Evolutionary conservation across 2,888 invertebrate species (phyloP), one percentile per base, ranked within the genome.

Genomic region (Mimachlamys varia): DNA sequence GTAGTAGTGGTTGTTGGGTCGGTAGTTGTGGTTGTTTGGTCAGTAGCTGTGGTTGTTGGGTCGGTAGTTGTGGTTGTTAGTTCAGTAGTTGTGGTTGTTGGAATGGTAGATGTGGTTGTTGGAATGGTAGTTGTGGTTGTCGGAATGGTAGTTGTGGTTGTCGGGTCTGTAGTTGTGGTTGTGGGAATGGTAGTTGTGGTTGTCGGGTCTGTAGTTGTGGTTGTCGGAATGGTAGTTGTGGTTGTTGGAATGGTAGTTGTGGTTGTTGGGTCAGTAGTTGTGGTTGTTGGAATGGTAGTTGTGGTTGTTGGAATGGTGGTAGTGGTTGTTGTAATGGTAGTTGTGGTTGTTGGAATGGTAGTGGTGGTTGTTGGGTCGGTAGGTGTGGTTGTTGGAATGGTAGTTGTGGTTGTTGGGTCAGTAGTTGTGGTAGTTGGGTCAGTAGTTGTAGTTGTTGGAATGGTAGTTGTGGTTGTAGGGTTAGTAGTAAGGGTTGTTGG

Each of bases 331-430:
- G 76, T 33, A 4, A 33, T 33, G 33, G 76, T 76, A 76, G 76
- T 76, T 33, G 76, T 76, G 76, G 76, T 27, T 0, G 27, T 27
- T 76, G 76, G 76, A 76, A 15, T 33, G 33, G 76, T 27, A 62
- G 62, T 62, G 2, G 62, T 62, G 7, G 62, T 62, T 62, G 62
- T 62, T 62, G 62, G n/a, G 0, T 4, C 10, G n/a, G 62, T 13
- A 62, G 62, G 13, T 62, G 62, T 62, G 62, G 62, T 62, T 62
- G 62, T 62, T 62, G 62, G 62, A 62, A n/a, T n/a, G n/a, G n/a
- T 62, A 62, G 62, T 62, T 62, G 62, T 62, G 22, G 62, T 62
- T 62, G 62, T 62, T 62, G 62, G 62, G n/a, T 4, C 2, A 10
- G 62, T 62, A 62, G 62, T 62, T n/a, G 62, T 62, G 62, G 62